phyloP scores from a whole-genome alignment of 2,113 vertebrate species.

The Myotis lucifugus region DNA sequence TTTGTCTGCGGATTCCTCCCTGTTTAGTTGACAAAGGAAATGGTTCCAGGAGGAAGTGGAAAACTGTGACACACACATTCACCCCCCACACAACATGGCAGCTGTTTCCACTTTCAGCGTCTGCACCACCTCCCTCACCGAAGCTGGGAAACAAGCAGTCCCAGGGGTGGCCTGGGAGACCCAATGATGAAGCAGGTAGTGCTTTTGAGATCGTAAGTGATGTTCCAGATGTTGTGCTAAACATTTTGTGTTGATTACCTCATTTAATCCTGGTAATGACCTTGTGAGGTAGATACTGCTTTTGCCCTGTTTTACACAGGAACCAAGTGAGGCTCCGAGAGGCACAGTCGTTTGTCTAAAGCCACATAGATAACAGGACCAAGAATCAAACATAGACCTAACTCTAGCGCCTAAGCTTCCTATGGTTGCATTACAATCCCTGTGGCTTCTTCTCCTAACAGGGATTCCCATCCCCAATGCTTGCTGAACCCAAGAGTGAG shows the following conservation, averaged over 20 bases:
- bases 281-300: not conserved
- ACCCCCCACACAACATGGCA: conserved; percentile 39
- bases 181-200: not conserved
- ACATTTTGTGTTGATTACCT: not conserved
- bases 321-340: not conserved
- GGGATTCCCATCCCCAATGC: not conserved
- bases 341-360: not conserved
- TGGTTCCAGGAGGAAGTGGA: conserved; percentile 75
- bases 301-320: not conserved
- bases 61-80: conserved; percentile 59
- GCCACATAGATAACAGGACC: not conserved
- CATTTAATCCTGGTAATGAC: not conserved
- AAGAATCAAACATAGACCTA: not conserved
- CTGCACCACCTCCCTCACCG: not conserved
- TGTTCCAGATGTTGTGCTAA: conserved; percentile 8
- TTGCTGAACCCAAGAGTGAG: not conserved
- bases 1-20: conserved; percentile 75
- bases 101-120: conserved; percentile 43
- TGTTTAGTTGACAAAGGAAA: conserved; percentile 72
- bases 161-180: not conserved
- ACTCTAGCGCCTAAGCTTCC: not conserved
- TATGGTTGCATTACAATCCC: not conserved
- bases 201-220: not conserved
- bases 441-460: not conserved
- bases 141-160: not conserved